Percentiles rank a stretch among this genome's conserved stretches.
Conservation (phyloP, 2,797 vertebrate species). For the Tamandua tetradactyla region DNA sequence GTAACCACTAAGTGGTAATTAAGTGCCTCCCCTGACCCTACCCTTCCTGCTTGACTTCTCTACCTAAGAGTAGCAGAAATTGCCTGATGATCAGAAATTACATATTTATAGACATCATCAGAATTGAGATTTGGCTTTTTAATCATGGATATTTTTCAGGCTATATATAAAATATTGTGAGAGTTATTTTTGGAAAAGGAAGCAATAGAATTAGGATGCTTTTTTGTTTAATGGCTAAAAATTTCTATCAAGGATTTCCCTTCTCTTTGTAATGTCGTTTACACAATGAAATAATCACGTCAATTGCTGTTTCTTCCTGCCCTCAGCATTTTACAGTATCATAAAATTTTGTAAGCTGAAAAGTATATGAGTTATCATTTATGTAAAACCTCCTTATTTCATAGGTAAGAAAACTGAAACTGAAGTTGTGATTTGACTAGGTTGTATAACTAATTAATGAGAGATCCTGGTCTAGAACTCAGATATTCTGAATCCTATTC, state of each 20-base stretch:
- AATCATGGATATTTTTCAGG: slow-evolving; percentile 22
- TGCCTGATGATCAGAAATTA: neutral
- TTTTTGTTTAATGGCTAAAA: neutral
- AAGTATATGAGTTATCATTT: neutral
- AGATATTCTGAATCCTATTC: neutral
- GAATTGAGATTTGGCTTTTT: slow-evolving; percentile 32
- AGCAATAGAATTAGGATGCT: neutral
- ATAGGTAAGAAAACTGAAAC: neutral
- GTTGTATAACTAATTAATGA: neutral
- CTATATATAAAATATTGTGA: neutral
- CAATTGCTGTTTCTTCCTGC: slow-evolving; percentile 20
- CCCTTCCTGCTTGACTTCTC: neutral
- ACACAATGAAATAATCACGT: neutral
- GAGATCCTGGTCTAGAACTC: neutral
- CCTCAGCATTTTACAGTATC: neutral
- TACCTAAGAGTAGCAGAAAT: neutral
- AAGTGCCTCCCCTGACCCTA: neutral
- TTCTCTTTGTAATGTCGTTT: slow-evolving; percentile 33
- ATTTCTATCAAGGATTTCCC: neutral
- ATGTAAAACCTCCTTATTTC: neutral
- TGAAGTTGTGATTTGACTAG: neutral
- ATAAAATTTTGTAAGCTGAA: slow-evolving; percentile 42
- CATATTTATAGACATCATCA: neutral
- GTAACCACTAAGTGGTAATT: neutral
- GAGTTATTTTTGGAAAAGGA: neutral